Conservation (phyloP, 1,140 invertebrate species). For the Cecropterus lyciades region DNA sequence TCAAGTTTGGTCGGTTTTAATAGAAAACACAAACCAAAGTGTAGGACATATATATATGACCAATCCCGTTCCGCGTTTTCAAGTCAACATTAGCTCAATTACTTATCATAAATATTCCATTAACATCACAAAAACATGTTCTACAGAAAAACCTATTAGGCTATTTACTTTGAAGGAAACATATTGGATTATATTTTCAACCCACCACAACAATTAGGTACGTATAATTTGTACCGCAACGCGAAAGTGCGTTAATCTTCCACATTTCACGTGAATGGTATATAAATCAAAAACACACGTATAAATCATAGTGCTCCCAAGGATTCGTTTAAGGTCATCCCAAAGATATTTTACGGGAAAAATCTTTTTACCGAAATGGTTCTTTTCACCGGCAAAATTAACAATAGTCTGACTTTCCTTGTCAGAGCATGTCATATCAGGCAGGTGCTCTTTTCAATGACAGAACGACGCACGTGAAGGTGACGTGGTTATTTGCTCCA, state of each 20-base stretch:
- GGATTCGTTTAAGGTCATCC: constrained; percentile 16
- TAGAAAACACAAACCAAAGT: too few species aligned
- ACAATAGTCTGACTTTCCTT: constrained; percentile 54
- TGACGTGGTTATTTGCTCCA: constrained; percentile 67
- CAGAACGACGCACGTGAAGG: constrained; percentile 56
- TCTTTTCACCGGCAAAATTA: constrained; percentile 45
- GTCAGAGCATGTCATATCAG: constrained; percentile 39
- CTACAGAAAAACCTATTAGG: too few species aligned
- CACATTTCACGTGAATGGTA: constrained; percentile 18
- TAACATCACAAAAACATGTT: too few species aligned
- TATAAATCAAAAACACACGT: constrained; percentile 30
- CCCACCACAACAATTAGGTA: neutral
- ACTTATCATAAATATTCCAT: too few species aligned
- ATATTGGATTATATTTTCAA: too few species aligned
- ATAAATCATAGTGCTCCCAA: constrained; percentile 23
- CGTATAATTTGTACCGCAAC: neutral
- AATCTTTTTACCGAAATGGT: constrained; percentile 23
- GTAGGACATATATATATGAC: too few species aligned
- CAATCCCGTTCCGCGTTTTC: too few species aligned
- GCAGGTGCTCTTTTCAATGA: constrained; percentile 59
- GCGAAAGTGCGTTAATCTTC: constrained; percentile 22
- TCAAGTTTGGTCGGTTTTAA: too few species aligned
- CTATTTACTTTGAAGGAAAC: too few species aligned
- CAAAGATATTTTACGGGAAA: constrained; percentile 25
- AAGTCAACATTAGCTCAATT: too few species aligned